phyloP scores from a whole-genome alignment of 2,797 vertebrate species.

The Leptoclinus maculatus region DNA sequence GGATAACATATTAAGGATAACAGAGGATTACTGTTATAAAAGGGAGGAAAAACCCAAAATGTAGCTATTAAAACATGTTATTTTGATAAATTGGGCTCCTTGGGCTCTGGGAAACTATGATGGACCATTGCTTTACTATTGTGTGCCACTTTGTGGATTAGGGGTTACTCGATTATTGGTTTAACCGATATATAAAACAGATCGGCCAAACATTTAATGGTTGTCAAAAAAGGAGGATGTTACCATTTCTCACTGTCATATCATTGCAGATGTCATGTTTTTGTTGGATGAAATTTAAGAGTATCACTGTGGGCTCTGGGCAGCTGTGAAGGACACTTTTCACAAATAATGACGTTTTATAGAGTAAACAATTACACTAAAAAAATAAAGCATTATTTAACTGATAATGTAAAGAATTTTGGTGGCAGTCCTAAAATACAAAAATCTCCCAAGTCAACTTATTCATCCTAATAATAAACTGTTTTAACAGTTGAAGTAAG shows the following conservation, averaged over 20 bases:
- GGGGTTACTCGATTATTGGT: neutral
- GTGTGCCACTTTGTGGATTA: neutral
- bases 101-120: neutral
- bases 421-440: no score
- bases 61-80: neutral
- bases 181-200: neutral
- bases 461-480: neutral
- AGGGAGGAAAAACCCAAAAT: neutral
- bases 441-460: neutral
- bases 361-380: neutral
- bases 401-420: neutral
- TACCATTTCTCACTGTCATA: neutral
- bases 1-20: neutral
- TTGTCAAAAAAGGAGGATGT: neutral
- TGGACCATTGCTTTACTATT: neutral
- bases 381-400: neutral
- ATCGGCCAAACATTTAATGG: neutral
- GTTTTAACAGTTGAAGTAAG: neutral
- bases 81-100: neutral
- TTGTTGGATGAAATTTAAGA: neutral
- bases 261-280: neutral
- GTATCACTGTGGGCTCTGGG: neutral
- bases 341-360: neutral
- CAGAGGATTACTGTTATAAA: neutral
- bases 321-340: neutral